Evolutionary conservation across 1,140 invertebrate species (phyloP).

Genomic region (Trypoxylus dichotomus): DNA sequence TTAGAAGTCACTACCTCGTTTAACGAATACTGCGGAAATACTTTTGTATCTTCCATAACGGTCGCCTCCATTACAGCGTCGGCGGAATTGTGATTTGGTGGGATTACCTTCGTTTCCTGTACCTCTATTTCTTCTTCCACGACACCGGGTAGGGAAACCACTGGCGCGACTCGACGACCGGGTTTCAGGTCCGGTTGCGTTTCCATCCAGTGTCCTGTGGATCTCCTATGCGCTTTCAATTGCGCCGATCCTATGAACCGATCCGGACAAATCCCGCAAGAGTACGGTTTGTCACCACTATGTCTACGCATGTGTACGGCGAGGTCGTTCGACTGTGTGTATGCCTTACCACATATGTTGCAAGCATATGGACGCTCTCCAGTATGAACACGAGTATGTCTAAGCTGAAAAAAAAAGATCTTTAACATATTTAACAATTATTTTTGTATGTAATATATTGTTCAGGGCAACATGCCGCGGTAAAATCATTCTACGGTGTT

Average conservation of each 20-base stretch:
- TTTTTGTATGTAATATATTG: background rate
- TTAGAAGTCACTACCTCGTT: conserved; percentile 21
- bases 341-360: conserved; percentile 52
- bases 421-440: background rate
- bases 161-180: conserved; percentile 52
- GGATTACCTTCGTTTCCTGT: conserved; percentile 18
- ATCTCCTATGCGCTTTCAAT: conserved; percentile 49
- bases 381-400: conserved; percentile 53
- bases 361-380: conserved; percentile 57
- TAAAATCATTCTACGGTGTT: background rate
- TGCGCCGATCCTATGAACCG: conserved; percentile 53
- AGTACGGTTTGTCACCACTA: conserved; percentile 51
- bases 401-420: conserved; percentile 42
- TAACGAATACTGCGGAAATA: conserved; percentile 30
- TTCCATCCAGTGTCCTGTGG: conserved; percentile 53
- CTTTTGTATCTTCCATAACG: conserved; percentile 27
- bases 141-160: conserved; percentile 46
- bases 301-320: conserved; percentile 53
- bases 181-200: conserved; percentile 51
- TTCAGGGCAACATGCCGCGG: too few species aligned
- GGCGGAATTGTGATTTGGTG: conserved; percentile 41
- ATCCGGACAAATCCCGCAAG: conserved; percentile 51
- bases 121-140: conserved; percentile 37
- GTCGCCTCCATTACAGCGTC: background rate
- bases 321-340: conserved; percentile 56